Evolutionary conservation across 2,797 vertebrate genomes (phyloP).

Genomic region (Sarcophilus harrisii): DNA sequence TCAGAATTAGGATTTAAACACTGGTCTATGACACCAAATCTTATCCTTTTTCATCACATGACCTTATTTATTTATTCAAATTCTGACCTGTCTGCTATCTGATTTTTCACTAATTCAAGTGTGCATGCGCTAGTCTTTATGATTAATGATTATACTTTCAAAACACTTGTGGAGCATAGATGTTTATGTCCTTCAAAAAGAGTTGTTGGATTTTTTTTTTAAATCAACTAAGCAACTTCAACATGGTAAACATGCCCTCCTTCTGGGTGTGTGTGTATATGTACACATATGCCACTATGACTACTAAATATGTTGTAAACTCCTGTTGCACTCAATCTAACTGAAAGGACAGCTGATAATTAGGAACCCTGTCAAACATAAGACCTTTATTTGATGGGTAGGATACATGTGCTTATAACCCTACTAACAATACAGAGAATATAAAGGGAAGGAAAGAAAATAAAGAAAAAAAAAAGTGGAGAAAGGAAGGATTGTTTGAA

Average conservation of each 20-base stretch:
- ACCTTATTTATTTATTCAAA: background rate
- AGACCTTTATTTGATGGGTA: background rate
- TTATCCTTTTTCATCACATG: background rate
- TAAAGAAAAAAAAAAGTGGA: no score
- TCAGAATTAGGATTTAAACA: background rate
- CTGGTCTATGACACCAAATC: background rate
- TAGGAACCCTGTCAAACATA: fast-evolving
- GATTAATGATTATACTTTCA: slow-evolving; percentile 47
- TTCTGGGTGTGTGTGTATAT: background rate
- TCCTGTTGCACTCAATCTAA: fast-evolving
- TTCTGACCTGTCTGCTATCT: background rate
- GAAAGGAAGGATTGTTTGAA: no score
- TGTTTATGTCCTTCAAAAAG: background rate
- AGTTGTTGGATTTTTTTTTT: background rate
- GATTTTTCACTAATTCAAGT: background rate
- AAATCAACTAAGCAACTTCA: background rate
- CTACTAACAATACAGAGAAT: fast-evolving
- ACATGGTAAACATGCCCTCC: background rate
- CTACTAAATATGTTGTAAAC: background rate
- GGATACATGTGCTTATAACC: background rate
- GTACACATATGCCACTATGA: background rate
- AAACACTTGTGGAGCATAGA: background rate
- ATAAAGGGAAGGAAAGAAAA: background rate
- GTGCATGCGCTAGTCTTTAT: background rate
- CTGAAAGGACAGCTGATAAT: no score